These are phyloP conservation scores for Oceanites oceanicus DNA, from an alignment of 2,113 vertebrate genomes.

Conservation along the genomic window DNA sequence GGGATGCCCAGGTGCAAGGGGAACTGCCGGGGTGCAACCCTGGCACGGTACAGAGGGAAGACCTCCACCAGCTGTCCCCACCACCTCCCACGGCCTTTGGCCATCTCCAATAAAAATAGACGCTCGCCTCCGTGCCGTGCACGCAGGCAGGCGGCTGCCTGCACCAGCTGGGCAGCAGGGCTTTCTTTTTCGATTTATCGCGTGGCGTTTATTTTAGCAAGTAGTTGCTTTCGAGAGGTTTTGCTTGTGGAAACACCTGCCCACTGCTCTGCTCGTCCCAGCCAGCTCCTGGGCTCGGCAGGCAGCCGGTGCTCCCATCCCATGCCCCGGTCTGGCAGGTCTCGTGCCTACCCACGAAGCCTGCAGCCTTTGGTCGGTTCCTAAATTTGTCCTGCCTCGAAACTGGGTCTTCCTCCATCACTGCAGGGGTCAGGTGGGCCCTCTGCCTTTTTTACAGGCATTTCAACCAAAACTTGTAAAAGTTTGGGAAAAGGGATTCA, in stretches of 20 bases:
- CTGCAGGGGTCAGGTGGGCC: background rate
- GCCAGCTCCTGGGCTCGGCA: fast-evolving
- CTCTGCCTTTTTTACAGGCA: background rate
- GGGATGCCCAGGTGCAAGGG: background rate
- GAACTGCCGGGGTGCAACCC: background rate
- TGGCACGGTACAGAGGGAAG: background rate
- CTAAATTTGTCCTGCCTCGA: background rate
- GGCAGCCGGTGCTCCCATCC: background rate
- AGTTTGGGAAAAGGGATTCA: background rate
- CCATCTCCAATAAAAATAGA: background rate
- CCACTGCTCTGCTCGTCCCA: background rate
- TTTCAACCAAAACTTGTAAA: background rate
- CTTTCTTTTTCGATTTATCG: background rate
- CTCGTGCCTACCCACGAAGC: fast-evolving
- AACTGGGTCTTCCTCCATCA: background rate
- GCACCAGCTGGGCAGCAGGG: background rate
- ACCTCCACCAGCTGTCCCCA: background rate
- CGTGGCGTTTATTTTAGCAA: background rate
- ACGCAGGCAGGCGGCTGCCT: background rate
- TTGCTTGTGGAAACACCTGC: slow-evolving; percentile 13
- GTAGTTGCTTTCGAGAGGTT: background rate
- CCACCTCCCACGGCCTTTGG: background rate
- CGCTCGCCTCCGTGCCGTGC: fast-evolving
- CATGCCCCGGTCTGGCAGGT: fast-evolving
- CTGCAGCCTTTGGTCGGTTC: fast-evolving